Evolutionary conservation across 2,888 invertebrate species (phyloP).

Genomic region (Caradrina clavipalpis): DNA sequence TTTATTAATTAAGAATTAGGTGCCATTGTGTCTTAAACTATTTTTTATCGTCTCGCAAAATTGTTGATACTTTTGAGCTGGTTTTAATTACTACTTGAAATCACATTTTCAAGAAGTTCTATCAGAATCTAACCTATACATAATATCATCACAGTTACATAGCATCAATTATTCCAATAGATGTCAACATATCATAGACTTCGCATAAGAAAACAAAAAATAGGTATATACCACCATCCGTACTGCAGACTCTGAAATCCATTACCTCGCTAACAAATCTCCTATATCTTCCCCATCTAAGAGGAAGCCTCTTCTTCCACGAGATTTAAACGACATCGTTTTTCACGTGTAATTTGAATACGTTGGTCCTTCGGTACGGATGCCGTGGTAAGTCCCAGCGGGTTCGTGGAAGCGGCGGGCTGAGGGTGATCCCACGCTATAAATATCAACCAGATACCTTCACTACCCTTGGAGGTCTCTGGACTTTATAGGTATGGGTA

Average conservation of each 20-base stretch:
- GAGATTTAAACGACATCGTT: constrained; percentile 49
- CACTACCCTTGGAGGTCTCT: constrained; percentile 32
- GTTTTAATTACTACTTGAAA: too few species aligned
- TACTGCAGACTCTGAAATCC: not conserved
- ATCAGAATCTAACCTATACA: too few species aligned
- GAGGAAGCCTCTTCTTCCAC: constrained; percentile 27
- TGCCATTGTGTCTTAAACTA: not conserved
- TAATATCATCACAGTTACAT: not conserved
- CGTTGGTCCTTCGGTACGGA: constrained; percentile 45
- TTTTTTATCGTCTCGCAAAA: not conserved
- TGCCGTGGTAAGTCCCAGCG: constrained; percentile 60
- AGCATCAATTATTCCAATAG: not conserved
- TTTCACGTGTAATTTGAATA: constrained; percentile 61
- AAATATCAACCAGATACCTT: constrained; percentile 55
- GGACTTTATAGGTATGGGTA: constrained; percentile 7
- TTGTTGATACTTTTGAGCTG: not conserved
- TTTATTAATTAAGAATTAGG: not conserved
- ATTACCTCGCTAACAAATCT: constrained; percentile 23
- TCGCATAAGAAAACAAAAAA: not conserved
- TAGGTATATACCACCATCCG: not conserved
- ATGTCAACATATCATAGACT: not conserved
- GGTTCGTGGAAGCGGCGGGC: constrained; percentile 65
- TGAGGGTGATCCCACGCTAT: constrained; percentile 64
- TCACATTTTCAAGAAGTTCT: too few species aligned
- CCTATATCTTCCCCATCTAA: constrained; percentile 38